phyloP scores from a whole-genome alignment of 2,797 vertebrate species.

The Neostethus bicornis region DNA sequence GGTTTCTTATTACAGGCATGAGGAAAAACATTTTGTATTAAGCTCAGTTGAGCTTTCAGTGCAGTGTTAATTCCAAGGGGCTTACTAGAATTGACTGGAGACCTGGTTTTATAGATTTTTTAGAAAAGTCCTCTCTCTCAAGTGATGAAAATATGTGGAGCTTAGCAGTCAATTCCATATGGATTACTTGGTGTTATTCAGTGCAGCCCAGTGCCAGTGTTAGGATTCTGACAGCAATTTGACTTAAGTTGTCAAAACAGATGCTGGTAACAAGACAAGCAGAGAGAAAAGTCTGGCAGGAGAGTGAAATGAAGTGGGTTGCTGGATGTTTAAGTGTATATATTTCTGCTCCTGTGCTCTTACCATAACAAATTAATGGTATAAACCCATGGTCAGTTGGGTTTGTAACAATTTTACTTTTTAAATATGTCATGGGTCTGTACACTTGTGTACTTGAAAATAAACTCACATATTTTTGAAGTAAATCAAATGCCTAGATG shows the following conservation, averaged over 20 bases:
- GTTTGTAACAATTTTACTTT: neutral
- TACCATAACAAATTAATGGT: constrained; percentile 19
- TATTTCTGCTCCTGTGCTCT: constrained; percentile 1
- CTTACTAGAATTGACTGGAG: constrained; percentile 24
- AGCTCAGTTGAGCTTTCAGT: neutral
- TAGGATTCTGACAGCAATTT: constrained; percentile 60
- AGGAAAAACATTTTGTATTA: neutral
- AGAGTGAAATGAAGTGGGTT: constrained; percentile 15
- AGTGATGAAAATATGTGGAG: constrained; percentile 40
- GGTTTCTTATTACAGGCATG: neutral
- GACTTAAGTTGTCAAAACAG: constrained; percentile 60
- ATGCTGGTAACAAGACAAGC: constrained; percentile 43
- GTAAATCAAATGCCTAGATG: neutral
- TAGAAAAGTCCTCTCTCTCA: constrained; percentile 26
- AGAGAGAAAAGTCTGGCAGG: constrained; percentile 31
- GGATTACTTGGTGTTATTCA: constrained; percentile 55
- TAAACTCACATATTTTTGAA: neutral
- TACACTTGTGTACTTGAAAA: constrained; percentile 16
- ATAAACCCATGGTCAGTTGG: constrained; percentile 8
- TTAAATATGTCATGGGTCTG: neutral
- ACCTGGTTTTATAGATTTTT: constrained; percentile 33
- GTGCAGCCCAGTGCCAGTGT: constrained; percentile 28
- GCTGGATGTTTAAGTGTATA: neutral
- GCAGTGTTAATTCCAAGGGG: constrained; percentile 1
- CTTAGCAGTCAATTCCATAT: constrained; percentile 55